Evolutionary conservation across 1,140 invertebrate species (phyloP), one percentile per base, ranked within the genome.

Genomic region (Drosophila bifasciata): DNA sequence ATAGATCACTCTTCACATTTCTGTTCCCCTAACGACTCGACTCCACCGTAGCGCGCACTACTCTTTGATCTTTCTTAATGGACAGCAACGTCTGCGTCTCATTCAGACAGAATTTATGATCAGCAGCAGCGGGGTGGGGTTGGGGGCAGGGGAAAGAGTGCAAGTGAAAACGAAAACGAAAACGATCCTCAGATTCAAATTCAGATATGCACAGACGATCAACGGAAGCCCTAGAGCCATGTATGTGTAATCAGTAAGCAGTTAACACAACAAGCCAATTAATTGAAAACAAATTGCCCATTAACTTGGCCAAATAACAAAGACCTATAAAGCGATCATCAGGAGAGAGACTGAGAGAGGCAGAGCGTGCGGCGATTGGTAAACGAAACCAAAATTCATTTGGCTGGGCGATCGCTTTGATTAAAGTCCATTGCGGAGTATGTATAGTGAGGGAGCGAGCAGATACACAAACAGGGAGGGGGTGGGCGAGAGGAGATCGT

Each of bases 241-340:
- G 56, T 53, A 76, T 48, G 41, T 43, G 66, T 76, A 85, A 80
- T 61, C 62, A 48, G 56, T 64, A 55, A 40, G 76, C 68, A 70
- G 79, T 85, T 80, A 86, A 80, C 76, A 85, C 71, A 84, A 86
- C 81, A 77, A 80, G 80, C 81, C 81, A 86, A 86, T 85, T 85
- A 85, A 85, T 86, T 85, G 81, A 85, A 85, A 88, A 76, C 81
- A 86, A 85, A 85, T 86, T 85, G 81, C 23, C 83, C 63, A 86
- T 86, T 80, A 85, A 81, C 57, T 76, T 76, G 57, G 69, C 68
- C 58, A 50, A 72, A 68, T 71, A 72, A 68, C 64, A 62, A 71
- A 84, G 75, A 59, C 57, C 50, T 51, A 61, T 72, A 61, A 63
- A 63, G 39, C 64, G 69, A 67, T 61, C 60, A 45, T 39, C 77